phyloP scores from a whole-genome alignment of 2,113 vertebrate species.

The Saguinus midas region DNA sequence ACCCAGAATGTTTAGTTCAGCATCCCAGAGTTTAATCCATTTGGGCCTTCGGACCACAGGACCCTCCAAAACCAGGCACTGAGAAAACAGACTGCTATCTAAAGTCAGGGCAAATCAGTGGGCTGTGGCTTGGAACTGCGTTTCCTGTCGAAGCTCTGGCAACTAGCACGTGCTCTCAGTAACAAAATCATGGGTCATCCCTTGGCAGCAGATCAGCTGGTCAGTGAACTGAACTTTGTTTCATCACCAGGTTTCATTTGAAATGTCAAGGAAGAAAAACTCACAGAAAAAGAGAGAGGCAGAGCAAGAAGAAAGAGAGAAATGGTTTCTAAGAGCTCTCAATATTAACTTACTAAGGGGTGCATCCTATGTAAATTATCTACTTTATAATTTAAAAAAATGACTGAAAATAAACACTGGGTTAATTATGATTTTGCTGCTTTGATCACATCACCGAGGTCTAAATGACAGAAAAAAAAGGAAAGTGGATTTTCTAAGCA shows the following conservation, averaged over 20 bases:
- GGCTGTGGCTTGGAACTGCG: neutral
- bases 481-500: neutral
- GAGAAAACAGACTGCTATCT: neutral
- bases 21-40: neutral
- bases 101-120: neutral
- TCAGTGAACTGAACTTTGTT: neutral
- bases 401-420: neutral
- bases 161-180: neutral
- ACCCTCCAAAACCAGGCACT: neutral
- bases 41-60: neutral
- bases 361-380: neutral
- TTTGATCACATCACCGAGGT: neutral
- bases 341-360: neutral
- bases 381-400: neutral
- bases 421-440: neutral
- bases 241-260: conserved; percentile 4
- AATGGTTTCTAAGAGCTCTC: neutral
- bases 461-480: neutral
- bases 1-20: neutral
- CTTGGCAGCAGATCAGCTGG: neutral
- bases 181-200: neutral
- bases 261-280: conserved; percentile 35
- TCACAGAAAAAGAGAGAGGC: neutral
- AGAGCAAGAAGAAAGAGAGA: neutral
- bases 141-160: neutral